A percentile compares a stretch with the other conserved stretches of the same genome.
These are phyloP conservation scores for Spialia ferax DNA, from an alignment of 2,888 invertebrate genomes.

Conservation along the genomic window DNA sequence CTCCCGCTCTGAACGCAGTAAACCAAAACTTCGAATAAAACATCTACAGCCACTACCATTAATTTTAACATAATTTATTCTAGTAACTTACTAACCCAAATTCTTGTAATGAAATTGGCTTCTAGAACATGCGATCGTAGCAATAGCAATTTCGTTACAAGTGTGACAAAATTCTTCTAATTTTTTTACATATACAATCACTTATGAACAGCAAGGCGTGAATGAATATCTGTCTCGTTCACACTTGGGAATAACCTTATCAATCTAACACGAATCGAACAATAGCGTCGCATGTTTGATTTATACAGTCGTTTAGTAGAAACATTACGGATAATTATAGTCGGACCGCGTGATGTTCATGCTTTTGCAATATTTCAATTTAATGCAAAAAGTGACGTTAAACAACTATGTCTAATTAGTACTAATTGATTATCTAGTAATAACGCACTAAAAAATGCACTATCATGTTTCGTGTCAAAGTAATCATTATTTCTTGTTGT, in stretches of 20 bases:
- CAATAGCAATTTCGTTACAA: slow-evolving; percentile 28
- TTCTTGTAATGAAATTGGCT: slow-evolving; percentile 45
- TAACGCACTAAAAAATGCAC: slow-evolving; percentile 2
- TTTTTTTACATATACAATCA: slow-evolving; percentile 54
- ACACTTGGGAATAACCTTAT: slow-evolving; percentile 84
- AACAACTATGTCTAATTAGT: slow-evolving; percentile 33
- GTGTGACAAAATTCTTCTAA: slow-evolving; percentile 34
- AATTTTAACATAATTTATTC: not conserved
- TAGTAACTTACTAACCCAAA: slow-evolving; percentile 20
- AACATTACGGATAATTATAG: slow-evolving; percentile 86
- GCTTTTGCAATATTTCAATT: slow-evolving; percentile 55
- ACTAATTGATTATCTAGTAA: slow-evolving; percentile 21
- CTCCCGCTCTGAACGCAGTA: slow-evolving; percentile 51
- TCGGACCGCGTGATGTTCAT: slow-evolving; percentile 66
- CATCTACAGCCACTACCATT: not conserved
- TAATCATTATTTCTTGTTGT: not conserved
- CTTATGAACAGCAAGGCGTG: slow-evolving; percentile 78
- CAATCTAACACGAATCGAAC: slow-evolving; percentile 86
- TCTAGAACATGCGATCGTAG: slow-evolving; percentile 51
- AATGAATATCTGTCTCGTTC: slow-evolving; percentile 82
- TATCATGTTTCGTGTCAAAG: slow-evolving; percentile 10
- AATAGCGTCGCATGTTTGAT: slow-evolving; percentile 86
- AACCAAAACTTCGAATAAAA: slow-evolving; percentile 11
- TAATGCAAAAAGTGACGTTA: slow-evolving; percentile 22
- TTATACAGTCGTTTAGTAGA: slow-evolving; percentile 86